Evolutionary conservation across 2,888 invertebrate genomes (phyloP), one percentile per base, ranked within the genome.

Genomic region (Junonia oenone): DNA sequence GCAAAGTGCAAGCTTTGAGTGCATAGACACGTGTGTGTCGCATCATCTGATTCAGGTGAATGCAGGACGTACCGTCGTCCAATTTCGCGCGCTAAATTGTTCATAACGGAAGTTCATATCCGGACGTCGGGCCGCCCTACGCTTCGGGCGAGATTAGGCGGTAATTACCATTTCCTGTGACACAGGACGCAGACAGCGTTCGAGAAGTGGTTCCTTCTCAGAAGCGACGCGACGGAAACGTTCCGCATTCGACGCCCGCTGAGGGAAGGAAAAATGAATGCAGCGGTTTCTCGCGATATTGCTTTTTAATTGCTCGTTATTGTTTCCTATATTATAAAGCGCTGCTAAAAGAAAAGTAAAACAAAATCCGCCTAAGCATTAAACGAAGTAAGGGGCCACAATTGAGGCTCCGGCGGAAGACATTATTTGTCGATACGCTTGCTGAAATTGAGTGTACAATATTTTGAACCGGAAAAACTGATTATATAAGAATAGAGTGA

Each of bases 31-130:
- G 78, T 78, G 75, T 74, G 72, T 67, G 68, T 67, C 68, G 71
- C 71, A 69, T 73, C 77, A 76, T 67, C 72, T 73, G 75, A 72
- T 75, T 76, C 73, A 72, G 74, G 73, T 85, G 83, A 83, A 85
- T 86, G 79, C 83, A 78, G 75, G 79, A 67, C 78, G 79, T 77
- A 72, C 76, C 78, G 80, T 75, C 87, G 91, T 92, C 91, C 92
- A 92, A 92, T 92, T 92, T 92, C 91, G 91, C 88, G 84, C 82
- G 90, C 91, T 92, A 94, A 95, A 95, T 94, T 94, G 94, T 95
- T 94, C 94, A 93, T 93, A 94, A 94, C 94, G 94, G 94, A 94
- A 94, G 93, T 94, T 95, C 94, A 95, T 95, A 94, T 95, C 95
- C 95, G 94, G 93, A 86, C 85, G 86, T 72, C 85, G 82, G 76